Evolutionary conservation across 2,797 vertebrate species (phyloP), one percentile per base, ranked within the genome.

Genomic region (Crax fasciolata): DNA sequence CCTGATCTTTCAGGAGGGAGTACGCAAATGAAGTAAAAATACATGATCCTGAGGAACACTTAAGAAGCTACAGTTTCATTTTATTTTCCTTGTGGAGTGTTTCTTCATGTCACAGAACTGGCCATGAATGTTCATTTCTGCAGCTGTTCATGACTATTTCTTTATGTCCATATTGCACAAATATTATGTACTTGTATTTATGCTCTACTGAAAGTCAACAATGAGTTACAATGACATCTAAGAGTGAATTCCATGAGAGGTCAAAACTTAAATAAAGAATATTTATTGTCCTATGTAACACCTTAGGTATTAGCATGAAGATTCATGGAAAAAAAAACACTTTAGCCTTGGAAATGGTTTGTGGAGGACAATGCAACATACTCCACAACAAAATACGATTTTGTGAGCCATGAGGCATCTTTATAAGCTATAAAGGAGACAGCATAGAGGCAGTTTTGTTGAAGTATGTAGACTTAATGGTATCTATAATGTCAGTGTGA

Each of bases 381-480:
- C 87, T 97, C 88, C 78, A 96, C 81, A 90, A 94, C 92, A 95
- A 87, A 92, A 96, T 87, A 82, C 87, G 84, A 92, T 94, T 94
- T 55, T 97, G 92, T 97, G 94, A 97, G 79, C 94, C 62, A 85
- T 96, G 94, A 97, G 96, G 95, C 97, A 97, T 98, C 92, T 97
- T 98, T 97, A 97, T 97, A 94, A 96, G 89, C 89, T 81, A 80
- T 93, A 96, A 97, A 93, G 80, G 90, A 97, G 97, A 96, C 94
- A 97, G 96, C 93, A 96, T 95, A 87, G 94, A 97, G 93, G 96
- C 94, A 93, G 94, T 98, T 98, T 94, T 89, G 92, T 87, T 97
- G 97, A 98, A 96, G 89, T 96, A 97, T 97, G 93, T 94, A 94
- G 97, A 93, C 94, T 97, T 98, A 98, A 98, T 96, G 93, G 92